Base-by-base conservation (phyloP, 2,888 invertebrate species). In the Dolichopus griseipennis region DNA sequence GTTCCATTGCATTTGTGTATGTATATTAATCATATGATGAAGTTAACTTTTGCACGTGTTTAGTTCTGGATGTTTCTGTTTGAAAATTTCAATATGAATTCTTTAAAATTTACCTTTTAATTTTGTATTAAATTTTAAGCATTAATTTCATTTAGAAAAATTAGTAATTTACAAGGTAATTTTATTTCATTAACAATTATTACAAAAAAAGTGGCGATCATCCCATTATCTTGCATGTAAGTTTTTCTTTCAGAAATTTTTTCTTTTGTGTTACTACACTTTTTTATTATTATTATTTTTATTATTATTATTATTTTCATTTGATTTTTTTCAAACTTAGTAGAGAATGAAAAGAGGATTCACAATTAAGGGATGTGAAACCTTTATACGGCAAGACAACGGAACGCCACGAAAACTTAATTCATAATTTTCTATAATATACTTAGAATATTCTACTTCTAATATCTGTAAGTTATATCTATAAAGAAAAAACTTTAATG, bases 281-380 rank as follows among this genome's bases (percentile, higher is more conserved):
- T 41, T 12, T 41, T 12, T 52, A 52, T 52, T 52, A 52, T 52
- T 52, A 52, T 52, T 52, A 52, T 52, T 52, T 52, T 52, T 52
- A 52, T 52, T 52, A 52, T 52, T 52, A 52, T 52, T 37, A 52
- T 52, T 18, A 52, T 52, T 52, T 52, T 52, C 37, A 37, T 37
- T 52, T 52, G 52, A 27, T 27, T 27, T 18, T 52, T 52, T 52
- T 52, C 52, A 52, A 52, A 52, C 52, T 52, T 52, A 52, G 52
- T 52, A 52, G 52, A 52, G 52, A 52, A 52, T 52, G 52, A 52
- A 52, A 52, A 52, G 52, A 52, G 52, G 52, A 52, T 52, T 52
- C 52, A 52, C 52, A 52, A 52, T 52, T 52, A 6, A 52, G 52
- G 52, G n/a, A 52, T 52, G 52, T 52, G 52, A 52, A 52, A 52